Evolutionary conservation across 53 echinoderm and acorn worm species (phyloP).

Genomic region (Pentamera pediparva): DNA sequence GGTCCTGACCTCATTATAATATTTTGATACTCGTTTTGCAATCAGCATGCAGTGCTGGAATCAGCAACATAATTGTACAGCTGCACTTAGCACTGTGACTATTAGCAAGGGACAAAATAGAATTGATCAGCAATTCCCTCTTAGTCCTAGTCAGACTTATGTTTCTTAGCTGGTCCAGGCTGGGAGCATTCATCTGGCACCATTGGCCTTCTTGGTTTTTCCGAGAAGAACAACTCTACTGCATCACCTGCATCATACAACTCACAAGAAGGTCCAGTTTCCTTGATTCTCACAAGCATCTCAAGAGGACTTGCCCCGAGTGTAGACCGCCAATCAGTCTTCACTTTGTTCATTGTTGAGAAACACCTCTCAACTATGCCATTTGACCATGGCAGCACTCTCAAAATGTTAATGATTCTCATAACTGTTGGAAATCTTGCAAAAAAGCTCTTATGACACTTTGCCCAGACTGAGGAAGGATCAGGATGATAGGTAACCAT

Average conservation of each 20-base stretch:
- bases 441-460: background rate
- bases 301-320: background rate
- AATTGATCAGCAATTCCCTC: background rate
- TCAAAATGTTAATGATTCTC: slow-evolving; percentile 6
- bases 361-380: slow-evolving; percentile 12
- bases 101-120: background rate
- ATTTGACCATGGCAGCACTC: slow-evolving; percentile 7
- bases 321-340: background rate
- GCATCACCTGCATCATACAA: background rate
- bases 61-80: background rate
- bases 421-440: background rate
- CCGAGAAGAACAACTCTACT: background rate
- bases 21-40: too few relatives aligned
- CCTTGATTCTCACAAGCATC: slow-evolving; percentile 21
- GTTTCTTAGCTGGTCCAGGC: background rate
- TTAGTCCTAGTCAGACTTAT: background rate
- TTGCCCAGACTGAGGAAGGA: background rate
- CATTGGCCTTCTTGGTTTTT: background rate
- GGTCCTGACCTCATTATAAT: too few relatives aligned
- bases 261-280: slow-evolving; percentile 3
- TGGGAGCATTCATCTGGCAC: background rate
- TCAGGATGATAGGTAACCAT: background rate
- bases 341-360: slow-evolving; percentile 15
- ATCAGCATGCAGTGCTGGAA: background rate
- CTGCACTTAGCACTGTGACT: background rate